A percentile compares a stretch with the other conserved stretches of the same genome.
Evolutionary conservation across 2,888 invertebrate genomes (phyloP).

Genomic region (Fragum fragum): DNA sequence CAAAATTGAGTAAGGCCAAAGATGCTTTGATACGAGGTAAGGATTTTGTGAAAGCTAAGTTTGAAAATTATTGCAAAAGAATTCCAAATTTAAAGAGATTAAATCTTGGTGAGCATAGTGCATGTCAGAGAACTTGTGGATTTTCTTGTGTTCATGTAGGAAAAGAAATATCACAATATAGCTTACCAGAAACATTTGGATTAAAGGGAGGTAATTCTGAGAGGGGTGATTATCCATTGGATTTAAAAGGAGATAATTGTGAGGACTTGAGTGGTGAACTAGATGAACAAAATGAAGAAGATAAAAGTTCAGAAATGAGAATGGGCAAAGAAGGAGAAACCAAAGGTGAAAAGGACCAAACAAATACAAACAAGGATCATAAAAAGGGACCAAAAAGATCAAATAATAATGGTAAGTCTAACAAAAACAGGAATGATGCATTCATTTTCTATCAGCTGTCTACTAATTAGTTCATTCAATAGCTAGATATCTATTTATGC

Average conservation of each 20-base stretch:
- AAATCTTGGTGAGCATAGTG: slow-evolving; percentile 21
- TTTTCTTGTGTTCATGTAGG: slow-evolving; percentile 62
- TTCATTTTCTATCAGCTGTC: too few relatives aligned
- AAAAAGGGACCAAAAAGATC: slow-evolving; percentile 14
- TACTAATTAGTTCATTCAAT: too few relatives aligned
- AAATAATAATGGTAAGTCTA: neutral
- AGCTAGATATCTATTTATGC: too few relatives aligned
- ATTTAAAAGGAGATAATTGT: slow-evolving; percentile 8
- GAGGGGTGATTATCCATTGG: neutral
- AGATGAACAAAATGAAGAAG: neutral
- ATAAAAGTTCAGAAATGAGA: neutral
- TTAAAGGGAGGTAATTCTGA: slow-evolving; percentile 29
- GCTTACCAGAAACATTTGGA: slow-evolving; percentile 42
- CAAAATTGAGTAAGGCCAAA: slow-evolving; percentile 57
- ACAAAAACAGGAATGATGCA: too few relatives aligned
- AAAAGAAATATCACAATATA: slow-evolving; percentile 59
- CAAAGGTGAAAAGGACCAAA: slow-evolving; percentile 18
- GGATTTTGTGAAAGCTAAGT: slow-evolving; percentile 62
- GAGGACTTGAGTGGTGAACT: neutral
- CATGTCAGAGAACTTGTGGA: slow-evolving; percentile 56
- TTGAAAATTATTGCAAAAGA: slow-evolving; percentile 49
- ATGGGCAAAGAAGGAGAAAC: slow-evolving; percentile 8
- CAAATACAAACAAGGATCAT: neutral
- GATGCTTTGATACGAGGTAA: slow-evolving; percentile 51
- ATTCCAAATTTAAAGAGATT: slow-evolving; percentile 31